phyloP scores from a whole-genome alignment of 2,888 invertebrate genomes.

The Drosophila lutescens region DNA sequence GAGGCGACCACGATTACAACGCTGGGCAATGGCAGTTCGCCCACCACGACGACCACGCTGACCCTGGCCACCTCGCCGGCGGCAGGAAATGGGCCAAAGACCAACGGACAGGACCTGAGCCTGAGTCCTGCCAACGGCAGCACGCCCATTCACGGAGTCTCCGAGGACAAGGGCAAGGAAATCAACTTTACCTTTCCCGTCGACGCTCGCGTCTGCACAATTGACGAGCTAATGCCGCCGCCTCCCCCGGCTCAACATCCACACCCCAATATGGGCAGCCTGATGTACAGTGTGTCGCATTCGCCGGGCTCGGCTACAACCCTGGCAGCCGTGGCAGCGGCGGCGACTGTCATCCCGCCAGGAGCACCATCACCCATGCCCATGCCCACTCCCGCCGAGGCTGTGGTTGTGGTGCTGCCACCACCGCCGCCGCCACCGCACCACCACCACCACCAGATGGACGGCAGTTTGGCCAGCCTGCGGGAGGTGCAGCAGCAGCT shows the following conservation, averaged over 20 bases:
- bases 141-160: slow-evolving; percentile 45
- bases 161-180: slow-evolving; percentile 82
- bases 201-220: slow-evolving; percentile 84
- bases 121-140: slow-evolving; percentile 59
- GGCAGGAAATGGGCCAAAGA: slow-evolving; percentile 15
- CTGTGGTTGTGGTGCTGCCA: slow-evolving; percentile 79
- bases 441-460: slow-evolving; percentile 52
- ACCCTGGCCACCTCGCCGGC: slow-evolving; percentile 64
- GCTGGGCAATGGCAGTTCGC: slow-evolving; percentile 71
- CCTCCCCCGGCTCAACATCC: slow-evolving; percentile 71
- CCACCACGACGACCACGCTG: slow-evolving; percentile 68
- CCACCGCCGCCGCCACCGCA: slow-evolving; percentile 61
- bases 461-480: slow-evolving; percentile 64
- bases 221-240: slow-evolving; percentile 83
- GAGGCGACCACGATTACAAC: slow-evolving; percentile 71
- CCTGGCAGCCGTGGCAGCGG: slow-evolving; percentile 71
- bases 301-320: slow-evolving; percentile 63
- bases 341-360: slow-evolving; percentile 80
- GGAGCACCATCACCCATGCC: slow-evolving; percentile 71
- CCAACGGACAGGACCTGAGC: slow-evolving; percentile 54
- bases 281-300: slow-evolving; percentile 65
- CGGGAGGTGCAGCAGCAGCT: slow-evolving; percentile 74
- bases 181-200: slow-evolving; percentile 87
- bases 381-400: slow-evolving; percentile 50
- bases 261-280: slow-evolving; percentile 63